phyloP scores from a whole-genome alignment of 2,797 vertebrate genomes.

The Galaxias olidus region DNA sequence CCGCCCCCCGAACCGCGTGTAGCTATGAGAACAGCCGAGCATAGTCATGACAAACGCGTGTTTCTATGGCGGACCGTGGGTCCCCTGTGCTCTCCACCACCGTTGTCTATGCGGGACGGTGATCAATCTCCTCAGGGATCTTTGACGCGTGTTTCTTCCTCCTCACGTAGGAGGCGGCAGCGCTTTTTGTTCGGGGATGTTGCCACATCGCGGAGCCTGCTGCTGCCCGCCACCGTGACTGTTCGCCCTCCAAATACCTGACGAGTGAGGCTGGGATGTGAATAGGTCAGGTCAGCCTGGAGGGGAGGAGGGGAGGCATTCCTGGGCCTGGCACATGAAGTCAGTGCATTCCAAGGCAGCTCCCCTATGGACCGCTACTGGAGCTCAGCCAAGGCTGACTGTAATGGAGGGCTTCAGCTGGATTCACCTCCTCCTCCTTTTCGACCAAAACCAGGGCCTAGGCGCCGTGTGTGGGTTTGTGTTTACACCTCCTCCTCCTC shows the following conservation, averaged over 20 bases:
- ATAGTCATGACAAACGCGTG: constrained; percentile 2
- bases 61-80: constrained; percentile 2
- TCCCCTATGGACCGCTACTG: constrained; percentile 58
- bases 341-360: constrained; percentile 72
- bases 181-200: constrained; percentile 44
- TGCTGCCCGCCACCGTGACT: constrained; percentile 40
- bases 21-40: not conserved
- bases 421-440: constrained; percentile 47
- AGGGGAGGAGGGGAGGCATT: constrained; percentile 38
- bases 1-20: not conserved
- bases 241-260: constrained; percentile 60
- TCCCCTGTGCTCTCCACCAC: no score
- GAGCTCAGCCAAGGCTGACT: constrained; percentile 65
- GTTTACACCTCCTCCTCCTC: no score
- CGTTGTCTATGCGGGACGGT: no score
- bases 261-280: constrained; percentile 40
- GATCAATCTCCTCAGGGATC: no score
- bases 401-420: constrained; percentile 52
- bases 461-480: not conserved
- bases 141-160: constrained; percentile 19
- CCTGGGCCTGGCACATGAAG: constrained; percentile 66
- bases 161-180: constrained; percentile 19
- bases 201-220: constrained; percentile 59
- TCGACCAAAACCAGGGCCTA: constrained; percentile 42
- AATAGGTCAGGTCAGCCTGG: constrained; percentile 42